Evolutionary conservation across 2,797 vertebrate genomes (phyloP).

Genomic region (Betta splendens): DNA sequence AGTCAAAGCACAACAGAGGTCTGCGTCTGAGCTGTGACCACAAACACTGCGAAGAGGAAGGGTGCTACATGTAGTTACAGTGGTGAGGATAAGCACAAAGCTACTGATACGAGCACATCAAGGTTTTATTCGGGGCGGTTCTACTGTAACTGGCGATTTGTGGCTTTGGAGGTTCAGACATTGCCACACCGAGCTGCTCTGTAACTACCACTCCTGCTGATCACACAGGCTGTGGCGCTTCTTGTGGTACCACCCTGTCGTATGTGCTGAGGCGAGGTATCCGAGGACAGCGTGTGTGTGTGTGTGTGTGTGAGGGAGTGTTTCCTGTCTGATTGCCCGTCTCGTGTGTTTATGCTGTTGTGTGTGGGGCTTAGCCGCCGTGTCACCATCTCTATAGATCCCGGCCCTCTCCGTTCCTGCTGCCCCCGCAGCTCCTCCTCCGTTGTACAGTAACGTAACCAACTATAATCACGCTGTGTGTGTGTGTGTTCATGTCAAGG

Average conservation of each 20-base stretch:
- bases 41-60: constrained; percentile 7
- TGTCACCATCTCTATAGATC: constrained; percentile 49
- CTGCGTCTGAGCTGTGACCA: constrained; percentile 12
- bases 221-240: constrained; percentile 21
- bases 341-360: constrained; percentile 58
- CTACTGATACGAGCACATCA: constrained; percentile 46
- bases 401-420: constrained; percentile 55
- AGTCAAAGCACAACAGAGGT: constrained; percentile 34
- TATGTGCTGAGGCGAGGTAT: too few species aligned
- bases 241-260: too few species aligned
- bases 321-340: constrained; percentile 52
- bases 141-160: background rate
- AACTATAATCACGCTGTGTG: constrained; percentile 72
- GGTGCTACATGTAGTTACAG: background rate
- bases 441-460: constrained; percentile 80
- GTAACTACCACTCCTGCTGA: constrained; percentile 22
- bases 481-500: constrained; percentile 50
- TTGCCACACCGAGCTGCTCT: constrained; percentile 27
- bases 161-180: background rate
- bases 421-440: constrained; percentile 57
- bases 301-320: constrained; percentile 23
- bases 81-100: constrained; percentile 26
- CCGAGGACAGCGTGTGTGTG: too few species aligned
- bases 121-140: constrained; percentile 20
- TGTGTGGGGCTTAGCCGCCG: constrained; percentile 53